These are phyloP conservation scores for Sclerodermus sp. DNA, from an alignment of 2,888 invertebrate genomes.

Conservation along the genomic window DNA sequence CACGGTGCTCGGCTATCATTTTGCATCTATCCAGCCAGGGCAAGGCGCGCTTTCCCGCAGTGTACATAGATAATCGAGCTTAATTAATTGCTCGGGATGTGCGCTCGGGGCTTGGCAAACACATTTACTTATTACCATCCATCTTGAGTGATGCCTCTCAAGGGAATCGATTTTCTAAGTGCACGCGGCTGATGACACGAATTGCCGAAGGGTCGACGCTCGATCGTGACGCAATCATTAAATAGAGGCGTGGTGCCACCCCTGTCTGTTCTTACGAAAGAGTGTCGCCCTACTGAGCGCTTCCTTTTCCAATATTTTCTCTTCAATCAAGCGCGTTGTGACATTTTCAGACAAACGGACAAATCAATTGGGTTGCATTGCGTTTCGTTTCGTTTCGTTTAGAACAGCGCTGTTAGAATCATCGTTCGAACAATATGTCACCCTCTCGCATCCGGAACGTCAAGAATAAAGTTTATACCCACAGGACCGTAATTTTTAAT, in stretches of 20 bases:
- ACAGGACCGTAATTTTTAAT: too few relatives aligned
- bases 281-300: too few relatives aligned
- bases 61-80: conserved; percentile 54
- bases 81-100: conserved; percentile 53
- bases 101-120: conserved; percentile 47
- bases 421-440: too few relatives aligned
- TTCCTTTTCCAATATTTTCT: too few relatives aligned
- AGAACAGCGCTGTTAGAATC: too few relatives aligned
- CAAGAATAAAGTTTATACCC: too few relatives aligned
- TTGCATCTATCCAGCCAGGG: conserved; percentile 29
- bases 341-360: too few relatives aligned
- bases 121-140: conserved; percentile 54
- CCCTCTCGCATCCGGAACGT: too few relatives aligned
- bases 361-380: too few relatives aligned
- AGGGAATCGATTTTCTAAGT: conserved; percentile 49
- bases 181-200: conserved; percentile 39
- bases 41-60: conserved; percentile 40
- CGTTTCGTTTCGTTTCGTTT: too few relatives aligned
- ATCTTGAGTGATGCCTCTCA: conserved; percentile 46
- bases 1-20: conserved; percentile 36
- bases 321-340: too few relatives aligned
- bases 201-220: conserved; percentile 31
- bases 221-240: conserved; percentile 30
- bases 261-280: too few relatives aligned
- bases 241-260: conserved; percentile 23